These are phyloP conservation scores for Leptopilina myrica DNA, from an alignment of 2,888 invertebrate species.

Conservation along the genomic window DNA sequence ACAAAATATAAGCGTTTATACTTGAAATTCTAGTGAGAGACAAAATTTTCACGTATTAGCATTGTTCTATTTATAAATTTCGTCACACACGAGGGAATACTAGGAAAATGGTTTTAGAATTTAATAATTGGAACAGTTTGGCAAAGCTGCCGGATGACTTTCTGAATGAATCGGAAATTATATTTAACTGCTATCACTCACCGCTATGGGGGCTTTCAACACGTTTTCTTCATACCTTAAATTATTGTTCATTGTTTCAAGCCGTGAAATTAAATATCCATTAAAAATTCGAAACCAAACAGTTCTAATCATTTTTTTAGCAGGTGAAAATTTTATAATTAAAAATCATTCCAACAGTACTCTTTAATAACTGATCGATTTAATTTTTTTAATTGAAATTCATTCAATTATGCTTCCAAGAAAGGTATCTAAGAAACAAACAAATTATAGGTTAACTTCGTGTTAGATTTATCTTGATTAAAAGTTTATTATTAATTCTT, in stretches of 20 bases:
- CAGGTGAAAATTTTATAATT: no score
- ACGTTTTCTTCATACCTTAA: not conserved
- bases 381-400: no score
- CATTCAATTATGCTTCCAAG: no score
- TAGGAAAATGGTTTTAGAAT: slow-evolving; percentile 21
- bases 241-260: not conserved
- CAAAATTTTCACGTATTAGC: not conserved
- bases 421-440: no score
- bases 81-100: slow-evolving; percentile 4
- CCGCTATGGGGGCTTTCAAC: not conserved
- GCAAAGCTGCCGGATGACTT: slow-evolving; percentile 3
- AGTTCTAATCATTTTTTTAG: no score
- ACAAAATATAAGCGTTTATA: no score
- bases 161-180: slow-evolving; percentile 18
- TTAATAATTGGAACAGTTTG: not conserved
- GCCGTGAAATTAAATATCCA: not conserved
- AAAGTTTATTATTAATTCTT: no score
- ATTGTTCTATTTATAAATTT: slow-evolving; percentile 12
- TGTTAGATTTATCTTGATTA: no score
- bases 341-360: no score
- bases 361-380: no score
- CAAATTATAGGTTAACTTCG: no score
- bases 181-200: slow-evolving; percentile 21
- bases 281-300: no score
- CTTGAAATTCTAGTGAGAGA: not conserved